Conservation (phyloP, 1,140 invertebrate species). For the Drosophila nebulosa region DNA sequence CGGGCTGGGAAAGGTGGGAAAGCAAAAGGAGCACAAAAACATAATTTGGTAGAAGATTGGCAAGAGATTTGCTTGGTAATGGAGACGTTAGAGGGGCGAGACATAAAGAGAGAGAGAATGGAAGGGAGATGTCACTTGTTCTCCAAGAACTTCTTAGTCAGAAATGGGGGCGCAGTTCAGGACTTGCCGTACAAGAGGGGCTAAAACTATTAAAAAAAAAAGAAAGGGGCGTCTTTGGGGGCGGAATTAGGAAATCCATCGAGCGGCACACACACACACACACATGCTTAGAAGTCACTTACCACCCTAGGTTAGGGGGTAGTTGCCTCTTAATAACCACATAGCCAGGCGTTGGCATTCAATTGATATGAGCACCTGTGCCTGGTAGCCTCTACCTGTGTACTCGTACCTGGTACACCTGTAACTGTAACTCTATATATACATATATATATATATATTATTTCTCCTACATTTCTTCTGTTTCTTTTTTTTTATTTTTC, state of each 20-base stretch:
- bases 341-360: slow-evolving; percentile 57
- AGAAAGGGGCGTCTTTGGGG: neutral
- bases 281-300: neutral
- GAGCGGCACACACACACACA: neutral
- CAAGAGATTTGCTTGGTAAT: no score
- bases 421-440: neutral
- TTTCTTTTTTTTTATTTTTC: no score
- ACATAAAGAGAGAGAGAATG: no score
- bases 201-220: neutral
- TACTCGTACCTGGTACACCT: no score
- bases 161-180: no score
- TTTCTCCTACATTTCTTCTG: slow-evolving; percentile 37
- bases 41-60: no score
- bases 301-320: neutral
- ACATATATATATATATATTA: slow-evolving; percentile 35
- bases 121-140: no score
- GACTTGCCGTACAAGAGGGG: no score
- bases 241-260: neutral
- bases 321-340: slow-evolving; percentile 42
- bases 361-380: slow-evolving; percentile 71
- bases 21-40: no score
- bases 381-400: neutral
- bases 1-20: neutral
- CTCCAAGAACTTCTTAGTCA: no score
- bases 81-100: no score